Evolutionary conservation across 2,888 invertebrate genomes (phyloP).

Genomic region (Lasioglossum morio): DNA sequence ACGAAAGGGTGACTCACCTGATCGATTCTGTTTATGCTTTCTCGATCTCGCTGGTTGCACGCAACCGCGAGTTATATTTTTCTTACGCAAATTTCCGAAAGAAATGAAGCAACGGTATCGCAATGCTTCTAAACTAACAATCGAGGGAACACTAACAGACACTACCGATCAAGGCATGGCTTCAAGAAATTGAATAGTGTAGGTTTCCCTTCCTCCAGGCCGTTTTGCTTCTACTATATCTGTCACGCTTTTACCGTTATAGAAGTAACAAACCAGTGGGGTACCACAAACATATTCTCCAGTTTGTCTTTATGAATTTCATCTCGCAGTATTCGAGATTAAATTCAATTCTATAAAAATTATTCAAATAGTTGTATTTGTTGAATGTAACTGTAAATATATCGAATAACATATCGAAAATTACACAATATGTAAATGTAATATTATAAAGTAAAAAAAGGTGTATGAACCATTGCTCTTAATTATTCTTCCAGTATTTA

Average conservation of each 20-base stretch:
- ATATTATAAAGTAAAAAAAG: neutral
- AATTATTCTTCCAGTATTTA: neutral
- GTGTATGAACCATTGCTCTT: too few relatives aligned
- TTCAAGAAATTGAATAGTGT: conserved; percentile 62
- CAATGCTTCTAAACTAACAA: conserved; percentile 55
- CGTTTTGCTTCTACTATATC: conserved; percentile 45
- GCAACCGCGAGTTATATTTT: conserved; percentile 5
- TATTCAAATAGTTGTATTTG: neutral
- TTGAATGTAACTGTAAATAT: too few relatives aligned
- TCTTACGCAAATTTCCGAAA: neutral
- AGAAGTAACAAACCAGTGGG: conserved; percentile 37
- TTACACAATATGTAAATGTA: neutral
- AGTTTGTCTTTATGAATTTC: conserved; percentile 25
- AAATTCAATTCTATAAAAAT: neutral
- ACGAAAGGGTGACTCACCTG: conserved; percentile 62
- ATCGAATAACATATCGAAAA: neutral
- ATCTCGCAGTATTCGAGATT: neutral
- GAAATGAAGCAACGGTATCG: neutral
- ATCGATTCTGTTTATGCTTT: conserved; percentile 15
- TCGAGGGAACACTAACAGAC: conserved; percentile 62
- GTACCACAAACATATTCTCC: conserved; percentile 8
- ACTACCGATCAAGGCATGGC: conserved; percentile 78
- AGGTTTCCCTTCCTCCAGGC: conserved; percentile 67
- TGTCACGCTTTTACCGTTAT: conserved; percentile 70
- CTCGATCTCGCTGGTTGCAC: neutral